Conservation (phyloP, 2,888 invertebrate species). For the Proisotoma minuta region DNA sequence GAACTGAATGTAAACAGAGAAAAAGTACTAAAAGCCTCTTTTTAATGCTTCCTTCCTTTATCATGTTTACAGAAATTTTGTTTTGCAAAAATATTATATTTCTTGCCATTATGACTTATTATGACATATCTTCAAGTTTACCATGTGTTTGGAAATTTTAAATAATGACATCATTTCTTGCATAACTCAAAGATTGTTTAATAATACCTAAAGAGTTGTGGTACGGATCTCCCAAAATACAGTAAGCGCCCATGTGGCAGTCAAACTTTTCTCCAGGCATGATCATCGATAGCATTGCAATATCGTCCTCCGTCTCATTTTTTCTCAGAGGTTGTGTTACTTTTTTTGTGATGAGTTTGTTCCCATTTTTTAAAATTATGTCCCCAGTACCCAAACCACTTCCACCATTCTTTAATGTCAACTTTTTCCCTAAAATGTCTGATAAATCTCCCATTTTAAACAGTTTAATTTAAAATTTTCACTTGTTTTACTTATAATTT, state of each 20-base stretch:
- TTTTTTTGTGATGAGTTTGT: constrained; percentile 40
- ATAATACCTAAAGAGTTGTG: constrained; percentile 56
- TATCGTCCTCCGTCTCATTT: constrained; percentile 78
- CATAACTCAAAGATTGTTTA: too few relatives aligned
- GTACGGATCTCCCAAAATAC: constrained; percentile 70
- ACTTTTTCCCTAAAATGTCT: constrained; percentile 34
- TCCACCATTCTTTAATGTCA: constrained; percentile 35
- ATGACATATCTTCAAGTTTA: too few relatives aligned
- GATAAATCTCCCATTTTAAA: constrained; percentile 29
- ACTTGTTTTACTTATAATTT: too few relatives aligned
- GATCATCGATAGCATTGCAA: constrained; percentile 80
- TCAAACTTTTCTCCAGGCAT: constrained; percentile 69
- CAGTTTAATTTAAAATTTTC: too few relatives aligned
- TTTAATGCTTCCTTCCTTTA: too few relatives aligned
- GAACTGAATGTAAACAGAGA: too few relatives aligned
- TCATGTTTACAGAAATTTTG: too few relatives aligned
- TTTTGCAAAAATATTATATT: too few relatives aligned
- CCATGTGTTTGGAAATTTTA: too few relatives aligned
- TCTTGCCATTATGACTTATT: too few relatives aligned
- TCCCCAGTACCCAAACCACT: constrained; percentile 26
- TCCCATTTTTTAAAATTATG: constrained; percentile 20
- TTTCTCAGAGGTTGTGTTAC: constrained; percentile 58
- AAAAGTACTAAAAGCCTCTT: too few relatives aligned
- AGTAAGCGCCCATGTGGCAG: constrained; percentile 70
- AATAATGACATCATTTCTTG: too few relatives aligned